Percentiles rank a stretch among this genome's conserved stretches.
phyloP scores from a whole-genome alignment of 2,797 vertebrate species.

The Anas bahamensis region DNA sequence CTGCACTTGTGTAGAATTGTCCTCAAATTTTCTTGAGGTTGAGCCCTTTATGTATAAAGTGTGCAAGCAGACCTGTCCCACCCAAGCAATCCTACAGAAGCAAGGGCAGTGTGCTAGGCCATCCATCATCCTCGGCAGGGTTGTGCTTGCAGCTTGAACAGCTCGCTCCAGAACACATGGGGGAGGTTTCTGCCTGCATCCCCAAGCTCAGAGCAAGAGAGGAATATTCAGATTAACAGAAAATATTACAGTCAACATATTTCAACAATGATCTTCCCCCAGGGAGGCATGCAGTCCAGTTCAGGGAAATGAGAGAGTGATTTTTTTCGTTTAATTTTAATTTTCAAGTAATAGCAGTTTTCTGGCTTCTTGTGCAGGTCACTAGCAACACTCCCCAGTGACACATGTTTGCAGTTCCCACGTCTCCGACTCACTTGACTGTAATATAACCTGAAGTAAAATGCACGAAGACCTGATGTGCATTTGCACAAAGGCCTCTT shows the following conservation, averaged over 20 bases:
- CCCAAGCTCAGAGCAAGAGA: neutral
- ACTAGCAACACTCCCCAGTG: neutral
- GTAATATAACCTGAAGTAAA: conserved; percentile 2
- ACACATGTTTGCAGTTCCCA: conserved; percentile 24
- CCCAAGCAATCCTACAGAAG: neutral
- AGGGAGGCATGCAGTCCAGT: conserved; percentile 22
- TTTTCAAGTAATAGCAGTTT: conserved; percentile 48
- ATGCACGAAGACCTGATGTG: neutral
- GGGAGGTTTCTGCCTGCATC: conserved; percentile 15
- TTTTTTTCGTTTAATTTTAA: conserved; percentile 33
- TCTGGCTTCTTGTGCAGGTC: conserved; percentile 37
- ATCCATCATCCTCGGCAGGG: neutral
- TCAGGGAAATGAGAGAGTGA: conserved; percentile 36
- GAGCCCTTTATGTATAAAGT: neutral
- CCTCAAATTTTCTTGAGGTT: neutral
- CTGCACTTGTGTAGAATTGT: neutral
- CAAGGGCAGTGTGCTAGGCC: neutral
- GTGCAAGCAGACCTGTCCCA: neutral
- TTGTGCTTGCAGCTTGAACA: neutral
- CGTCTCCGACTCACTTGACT: neutral
- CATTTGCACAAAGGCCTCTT: neutral
- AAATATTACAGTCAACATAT: conserved; percentile 40
- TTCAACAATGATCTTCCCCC: conserved; percentile 33
- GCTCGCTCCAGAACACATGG: neutral
- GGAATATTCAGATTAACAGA: conserved; percentile 38